Base-by-base conservation (phyloP, 2,888 invertebrate species). In the Anarsia innoxiella region DNA sequence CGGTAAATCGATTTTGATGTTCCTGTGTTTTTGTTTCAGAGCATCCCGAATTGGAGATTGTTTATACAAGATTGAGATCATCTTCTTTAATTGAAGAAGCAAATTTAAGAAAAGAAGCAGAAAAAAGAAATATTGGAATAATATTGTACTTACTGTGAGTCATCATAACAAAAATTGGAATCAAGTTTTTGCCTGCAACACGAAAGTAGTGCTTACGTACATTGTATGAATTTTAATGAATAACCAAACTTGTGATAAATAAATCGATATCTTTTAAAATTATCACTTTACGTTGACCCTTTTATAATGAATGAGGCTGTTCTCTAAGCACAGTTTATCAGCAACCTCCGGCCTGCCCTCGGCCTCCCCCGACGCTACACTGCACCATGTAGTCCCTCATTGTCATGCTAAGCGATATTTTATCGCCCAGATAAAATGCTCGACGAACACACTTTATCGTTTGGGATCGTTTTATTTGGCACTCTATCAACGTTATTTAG, bases 401-500 rank as follows among this genome's bases (percentile, higher is more conserved):
- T 66, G 61, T 65, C 53, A 66, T 66, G 72, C 68, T 69, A 75
- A 74, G 69, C 66, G 69, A 75, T 79, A 76, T 70, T 76, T 77
- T 75, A 75, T 70, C 66, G 57, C 44, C 46, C 51, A 61, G 71
- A 77, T 75, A 77, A 77, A 73, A 70, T 59, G 51, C 58, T 56
- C 55, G 56, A 52, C 56, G 41, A 53, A 58, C 60, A 56, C 59
- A 51, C 62, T 73, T 73, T 78, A 77, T 79, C 75, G 71, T 50
- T 50, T 44, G 56, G 58, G 55, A 75, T 70, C 68, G 72, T 70
- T 82, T 80, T 73, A 73, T 75, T 70, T 60, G 61, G 49, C 59
- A 60, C 64, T 77, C 73, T 76, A 78, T 79, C 79, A 74, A 69
- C 61, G 59, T 78, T 76, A 77, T 78, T 79, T 78, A 80, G n/a